Evolutionary conservation across 2,113 vertebrate species (phyloP).

Genomic region (Lepus europaeus): DNA sequence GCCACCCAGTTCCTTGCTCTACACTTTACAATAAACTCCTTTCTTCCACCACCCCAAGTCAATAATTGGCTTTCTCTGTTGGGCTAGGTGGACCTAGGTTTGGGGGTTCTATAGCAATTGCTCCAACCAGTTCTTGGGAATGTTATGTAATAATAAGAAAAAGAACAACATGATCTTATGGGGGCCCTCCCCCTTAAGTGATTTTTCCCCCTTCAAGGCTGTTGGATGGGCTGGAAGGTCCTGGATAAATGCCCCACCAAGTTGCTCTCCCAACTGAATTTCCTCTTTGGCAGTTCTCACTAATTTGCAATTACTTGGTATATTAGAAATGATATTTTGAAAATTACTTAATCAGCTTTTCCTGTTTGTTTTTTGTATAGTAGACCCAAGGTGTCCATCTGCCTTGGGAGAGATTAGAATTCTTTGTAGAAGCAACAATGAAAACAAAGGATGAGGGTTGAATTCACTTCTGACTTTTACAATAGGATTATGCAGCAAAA

Average conservation of each 20-base stretch:
- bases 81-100: too few species aligned
- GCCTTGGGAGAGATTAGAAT: slow-evolving; percentile 62
- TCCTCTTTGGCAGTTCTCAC: slow-evolving; percentile 63
- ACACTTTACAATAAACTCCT: too few species aligned
- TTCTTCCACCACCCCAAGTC: too few species aligned
- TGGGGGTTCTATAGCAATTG: too few species aligned
- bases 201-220: background rate
- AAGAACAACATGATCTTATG: background rate
- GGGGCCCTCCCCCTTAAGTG: background rate
- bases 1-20: too few species aligned
- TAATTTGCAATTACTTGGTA: slow-evolving; percentile 67
- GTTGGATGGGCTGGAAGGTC: background rate
- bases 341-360: slow-evolving; percentile 71
- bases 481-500: slow-evolving; percentile 70
- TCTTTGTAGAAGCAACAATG: slow-evolving; percentile 23
- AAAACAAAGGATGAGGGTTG: slow-evolving; percentile 38
- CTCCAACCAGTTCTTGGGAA: too few species aligned
- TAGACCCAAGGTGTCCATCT: slow-evolving; percentile 70
- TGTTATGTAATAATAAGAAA: background rate
- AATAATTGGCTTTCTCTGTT: too few species aligned
- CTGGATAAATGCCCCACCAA: background rate
- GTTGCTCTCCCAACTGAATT: background rate
- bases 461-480: slow-evolving; percentile 30
- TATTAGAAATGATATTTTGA: slow-evolving; percentile 47
- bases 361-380: slow-evolving; percentile 57